These are phyloP conservation scores for Leptinotarsa tumamoca DNA, from an alignment of 2,888 invertebrate species.

Conservation along the genomic window DNA sequence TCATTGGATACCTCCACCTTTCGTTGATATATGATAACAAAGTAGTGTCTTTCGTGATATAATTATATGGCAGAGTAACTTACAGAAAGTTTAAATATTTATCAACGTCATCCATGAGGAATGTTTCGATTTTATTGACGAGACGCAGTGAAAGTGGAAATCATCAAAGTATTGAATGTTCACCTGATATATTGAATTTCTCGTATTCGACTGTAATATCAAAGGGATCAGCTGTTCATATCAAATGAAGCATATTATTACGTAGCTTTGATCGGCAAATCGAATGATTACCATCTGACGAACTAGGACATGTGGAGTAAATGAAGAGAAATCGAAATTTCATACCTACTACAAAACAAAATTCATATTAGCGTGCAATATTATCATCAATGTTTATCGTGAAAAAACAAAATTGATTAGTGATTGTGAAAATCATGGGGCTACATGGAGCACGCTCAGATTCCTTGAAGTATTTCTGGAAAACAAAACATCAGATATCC, in stretches of 20 bases:
- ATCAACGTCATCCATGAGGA: neutral
- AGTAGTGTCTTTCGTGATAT: too few relatives aligned
- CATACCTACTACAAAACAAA: too few relatives aligned
- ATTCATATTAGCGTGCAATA: neutral
- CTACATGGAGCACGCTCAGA: neutral
- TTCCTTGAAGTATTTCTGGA: too few relatives aligned
- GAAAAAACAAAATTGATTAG: neutral
- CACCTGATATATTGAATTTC: neutral
- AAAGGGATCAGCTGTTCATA: neutral
- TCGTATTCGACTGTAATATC: neutral
- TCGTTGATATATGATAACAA: too few relatives aligned
- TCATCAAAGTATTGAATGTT: neutral
- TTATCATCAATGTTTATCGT: neutral
- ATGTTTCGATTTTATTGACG: neutral
- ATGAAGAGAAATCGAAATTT: neutral
- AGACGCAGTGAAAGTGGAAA: neutral
- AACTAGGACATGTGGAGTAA: neutral
- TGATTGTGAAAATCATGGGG: neutral
- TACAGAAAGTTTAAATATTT: too few relatives aligned
- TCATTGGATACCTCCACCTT: too few relatives aligned
- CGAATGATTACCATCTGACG: neutral
- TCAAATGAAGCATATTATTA: neutral
- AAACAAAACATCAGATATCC: neutral
- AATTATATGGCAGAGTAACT: too few relatives aligned
- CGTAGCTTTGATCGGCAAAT: neutral